Evolutionary conservation across 1,140 invertebrate species (phyloP), one percentile per base, ranked within the genome.

Genomic region (Atta cephalotes): DNA sequence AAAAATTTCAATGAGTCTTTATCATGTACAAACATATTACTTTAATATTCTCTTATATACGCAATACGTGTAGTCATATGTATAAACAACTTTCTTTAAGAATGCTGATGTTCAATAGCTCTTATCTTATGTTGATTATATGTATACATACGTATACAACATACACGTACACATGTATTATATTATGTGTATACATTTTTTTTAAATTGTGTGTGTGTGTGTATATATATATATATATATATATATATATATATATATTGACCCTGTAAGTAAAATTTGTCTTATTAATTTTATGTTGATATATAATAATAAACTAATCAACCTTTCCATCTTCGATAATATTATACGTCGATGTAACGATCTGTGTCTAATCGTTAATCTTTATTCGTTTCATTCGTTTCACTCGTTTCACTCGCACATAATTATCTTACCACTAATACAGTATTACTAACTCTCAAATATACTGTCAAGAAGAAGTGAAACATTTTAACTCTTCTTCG

Each of bases 291-390:
- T 53, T 62, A 84, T 74, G 56, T 39, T 82, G 12, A 14, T 51
- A 10, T 10, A 5, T 60, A 49, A 49, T 7, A 72, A 18, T 62
- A 70, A 45, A 82, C 28, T 60, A 82, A 62, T 82, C 68, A 84
- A 71, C 39, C 28, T 82, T 87, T 28, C 35, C 53, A 92, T 91
- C 85, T 86, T 89, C 84, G 87, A 68, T 62, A 85, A 85, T 66
- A 70, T 89, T 88, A 88, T 87, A 74, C 65, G 88, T 85, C 65
- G 65, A 70, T 74, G 72, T 72, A 86, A 87, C 49, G 78, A 70
- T 70, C 70, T 87, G 85, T 58, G 80, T 72, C 79, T 89, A 92
- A 91, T 92, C 88, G 88, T 86, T 74, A 89, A 85, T 90, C 88
- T 88, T 89, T 87, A 87, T 74, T 71, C 70, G 78, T 84, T 84